Evolutionary conservation across 2,888 invertebrate genomes (phyloP), one percentile per base, ranked within the genome.

Genomic region (Silvanus unidentatus): DNA sequence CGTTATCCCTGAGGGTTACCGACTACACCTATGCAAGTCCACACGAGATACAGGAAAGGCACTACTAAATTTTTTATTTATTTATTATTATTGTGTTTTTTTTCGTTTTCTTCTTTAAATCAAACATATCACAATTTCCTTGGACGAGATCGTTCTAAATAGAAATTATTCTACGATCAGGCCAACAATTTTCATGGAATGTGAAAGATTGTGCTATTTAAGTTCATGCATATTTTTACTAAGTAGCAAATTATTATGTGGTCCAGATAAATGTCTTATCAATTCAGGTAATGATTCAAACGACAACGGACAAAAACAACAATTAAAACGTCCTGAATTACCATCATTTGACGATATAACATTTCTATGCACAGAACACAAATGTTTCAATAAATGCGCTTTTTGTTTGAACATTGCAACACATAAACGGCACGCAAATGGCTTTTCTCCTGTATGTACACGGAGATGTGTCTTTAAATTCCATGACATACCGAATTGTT

Each of bases 361-460:
- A 69, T 88, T 88, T 56, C 90, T 80, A 76, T 91, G 90, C 49
- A 91, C 90, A 52, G 90, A 90, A 72, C 90, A 90, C 65, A 91
- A 77, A 66, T 91, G 90, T 74, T 90, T 91, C 48, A 91, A 72
- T 58, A 91, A 75, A 68, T 91, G 90, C 4, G 90, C 90, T 69
- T 91, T 91, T 65, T 91, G 90, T 72, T 91, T 91, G 71, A 91
- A 91, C 90, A 90, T 91, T 44, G 90, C 90, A 47, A 90, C 88
- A 66, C 90, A 91, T 38, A 90, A 78, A 59, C 90, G 79, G 76
- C 90, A 91, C 56, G 90, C 90, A 66, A 91, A 91, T 1, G 90
- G 90, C 68, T 90, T 91, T 60, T 91, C 90, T 47, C 90, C 90
- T 0, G 90, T 91, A 64, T 90, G 90, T 14, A 91, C 90, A 65